Base-by-base conservation (phyloP, 2,888 invertebrate genomes). In the Calephelis perditalis region DNA sequence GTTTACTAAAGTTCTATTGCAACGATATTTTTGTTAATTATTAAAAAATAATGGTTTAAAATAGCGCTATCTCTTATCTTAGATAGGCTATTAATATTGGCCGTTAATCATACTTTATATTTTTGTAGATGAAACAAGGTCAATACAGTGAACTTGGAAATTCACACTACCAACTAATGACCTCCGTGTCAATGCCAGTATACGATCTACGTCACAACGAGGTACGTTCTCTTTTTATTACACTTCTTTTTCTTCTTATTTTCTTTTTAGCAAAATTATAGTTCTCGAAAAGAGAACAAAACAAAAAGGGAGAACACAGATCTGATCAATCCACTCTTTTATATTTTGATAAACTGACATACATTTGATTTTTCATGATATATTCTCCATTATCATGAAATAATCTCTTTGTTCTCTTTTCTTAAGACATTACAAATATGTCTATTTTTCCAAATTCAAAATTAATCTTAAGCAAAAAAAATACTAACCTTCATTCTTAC, bases 131-230 rank as follows among this genome's bases (percentile, higher is more conserved):
- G 89, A 89, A 88, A 78, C 92, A 93, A 77, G 93, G 93, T 65
- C 92, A 92, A 75, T 92, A 92, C 70, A 92, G 92, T 58, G 92
- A 92, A 71, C 79, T 92, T 12, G 94, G 90, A 60, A 87, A 89
- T 71, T 81, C 94, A 69, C 91, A 92, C 62, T 96, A 96, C 78
- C 94, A 95, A 71, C 91, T 98, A 77, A 96, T 98, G 95, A 98
- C 97, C 11, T 97, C 98, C 7, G 96, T 98, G 12, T 96, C 98
- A 62, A 95, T 97, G 92, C 98, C 98, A 7, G 98, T 98, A 46
- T 98, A 97, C 80, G 97, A 98, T 88, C 93, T 94, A 70, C 94
- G 96, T 56, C 94, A 95, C 70, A 95, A 95, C 82, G 95, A 95
- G 92, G 96, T 96, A 92, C 93, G 95, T 63, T 58, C 9, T 10